These are phyloP conservation scores for Fistularia commersonii DNA, from an alignment of 2,797 vertebrate species.

Conservation along the genomic window DNA sequence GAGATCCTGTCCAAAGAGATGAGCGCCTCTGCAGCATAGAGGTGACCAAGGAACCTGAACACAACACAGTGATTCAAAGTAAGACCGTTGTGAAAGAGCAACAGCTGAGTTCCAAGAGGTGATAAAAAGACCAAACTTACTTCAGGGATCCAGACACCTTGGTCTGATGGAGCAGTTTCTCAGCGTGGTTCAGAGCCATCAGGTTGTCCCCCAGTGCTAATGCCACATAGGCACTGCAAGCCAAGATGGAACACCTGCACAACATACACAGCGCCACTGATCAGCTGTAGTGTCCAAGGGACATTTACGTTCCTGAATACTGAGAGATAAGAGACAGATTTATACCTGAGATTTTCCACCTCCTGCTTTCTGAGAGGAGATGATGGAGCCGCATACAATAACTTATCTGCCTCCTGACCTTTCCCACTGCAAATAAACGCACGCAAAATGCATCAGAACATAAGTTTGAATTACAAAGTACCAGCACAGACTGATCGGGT, in stretches of 20 bases:
- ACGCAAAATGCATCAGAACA: background rate
- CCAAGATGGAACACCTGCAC: slow-evolving; percentile 92
- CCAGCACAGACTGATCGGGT: background rate
- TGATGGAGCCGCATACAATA: slow-evolving; percentile 91
- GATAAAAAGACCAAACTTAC: slow-evolving; percentile 63
- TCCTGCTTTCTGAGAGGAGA: slow-evolving; percentile 94
- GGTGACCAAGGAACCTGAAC: slow-evolving; percentile 91
- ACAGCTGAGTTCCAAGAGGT: background rate
- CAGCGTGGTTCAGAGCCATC: slow-evolving; percentile 93
- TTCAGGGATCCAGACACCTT: slow-evolving; percentile 96
- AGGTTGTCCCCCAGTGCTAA: slow-evolving; percentile 95
- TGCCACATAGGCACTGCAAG: slow-evolving; percentile 92
- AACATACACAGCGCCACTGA: background rate
- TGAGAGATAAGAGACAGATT: slow-evolving; percentile 15
- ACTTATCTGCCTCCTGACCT: slow-evolving; percentile 93
- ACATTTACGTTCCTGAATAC: no score
- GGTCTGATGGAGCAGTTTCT: slow-evolving; percentile 93
- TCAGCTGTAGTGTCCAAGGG: background rate
- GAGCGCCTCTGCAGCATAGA: slow-evolving; percentile 97
- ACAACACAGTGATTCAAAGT: background rate
- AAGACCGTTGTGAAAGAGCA: background rate
- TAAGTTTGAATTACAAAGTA: background rate
- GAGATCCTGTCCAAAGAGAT: slow-evolving; percentile 98
- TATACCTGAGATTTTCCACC: slow-evolving; percentile 92
- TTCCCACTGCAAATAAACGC: slow-evolving; percentile 79